Evolutionary conservation across 2,797 vertebrate species (phyloP), one percentile per base, ranked within the genome.

Genomic region (Emydoidea blandingii): DNA sequence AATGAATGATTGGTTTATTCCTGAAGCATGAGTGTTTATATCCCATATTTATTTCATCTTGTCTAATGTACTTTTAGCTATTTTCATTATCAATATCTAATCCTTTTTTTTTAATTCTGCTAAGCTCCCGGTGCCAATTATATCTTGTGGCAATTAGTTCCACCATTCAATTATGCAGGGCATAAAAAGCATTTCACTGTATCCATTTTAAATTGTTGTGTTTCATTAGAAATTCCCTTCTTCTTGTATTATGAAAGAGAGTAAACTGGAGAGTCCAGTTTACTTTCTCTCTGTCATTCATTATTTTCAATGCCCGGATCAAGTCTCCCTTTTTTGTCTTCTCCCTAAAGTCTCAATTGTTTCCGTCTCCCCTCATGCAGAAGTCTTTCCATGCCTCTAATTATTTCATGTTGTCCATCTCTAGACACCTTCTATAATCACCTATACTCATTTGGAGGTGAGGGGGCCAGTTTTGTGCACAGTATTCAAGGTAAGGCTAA

Each of bases 281-380:
- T 49, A 15, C 7, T 65, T 91, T 89, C 79, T 74, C 1, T 50
- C 50, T 80, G 4, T 29, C 5, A 8, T n/a, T 72, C 2, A 1
- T 89, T 83, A 65, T 93, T 97, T 95, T 94, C 50, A 79, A 81
- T 31, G 7, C 2, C 7, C 81, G 10, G 68, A 25, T 23, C 41
- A 88, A 92, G 68, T 81, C n/a, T 41, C 10, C 37, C 6, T 10
- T 37, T 72, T 23, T 72, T 41, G n/a, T 41, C n/a, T 72, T 89
- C 1, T 76, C 93, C 72, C 31, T 57, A 41, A 94, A 81, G 34
- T 85, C 65, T 37, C 8, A 25, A 29, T 74, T 91, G 1, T 18
- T 92, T 81, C 18, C 29, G 83, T 76, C 56, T 76, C 23, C 34
- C 11, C 2, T 76, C 11, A 37, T 2, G 1, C 53, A 85, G 80